A percentile compares a stretch with the other conserved stretches of the same genome.
phyloP scores from a whole-genome alignment of 1,140 invertebrate species.

The Apis florea region DNA sequence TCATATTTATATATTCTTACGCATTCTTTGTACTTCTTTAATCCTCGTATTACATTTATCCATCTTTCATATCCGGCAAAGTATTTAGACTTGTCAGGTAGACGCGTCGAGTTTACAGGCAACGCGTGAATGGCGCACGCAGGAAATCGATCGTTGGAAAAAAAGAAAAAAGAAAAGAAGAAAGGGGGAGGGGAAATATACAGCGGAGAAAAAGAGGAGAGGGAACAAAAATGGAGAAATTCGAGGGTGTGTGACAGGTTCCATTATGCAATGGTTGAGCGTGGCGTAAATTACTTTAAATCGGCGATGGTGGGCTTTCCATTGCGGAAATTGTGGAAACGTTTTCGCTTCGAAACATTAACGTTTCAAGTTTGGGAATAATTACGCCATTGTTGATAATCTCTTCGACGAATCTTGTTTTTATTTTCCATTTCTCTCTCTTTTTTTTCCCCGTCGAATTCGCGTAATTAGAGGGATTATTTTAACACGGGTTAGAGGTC shows the following conservation, averaged over 20 bases:
- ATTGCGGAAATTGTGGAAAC: not conserved
- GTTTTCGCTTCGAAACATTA: not conserved
- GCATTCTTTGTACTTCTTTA: not conserved
- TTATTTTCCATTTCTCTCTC: too few species aligned
- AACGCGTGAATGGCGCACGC: not conserved
- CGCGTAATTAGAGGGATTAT: not conserved
- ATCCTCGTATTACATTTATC: slow-evolving; percentile 18
- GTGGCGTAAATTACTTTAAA: not conserved
- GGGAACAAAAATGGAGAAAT: not conserved
- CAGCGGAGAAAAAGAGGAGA: not conserved
- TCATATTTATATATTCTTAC: too few species aligned
- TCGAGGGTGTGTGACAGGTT: not conserved
- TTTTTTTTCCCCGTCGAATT: not conserved
- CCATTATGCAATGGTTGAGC: not conserved
- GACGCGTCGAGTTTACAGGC: not conserved
- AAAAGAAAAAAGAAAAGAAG: not conserved
- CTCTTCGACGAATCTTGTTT: not conserved
- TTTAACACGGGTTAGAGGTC: not conserved
- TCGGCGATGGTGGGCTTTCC: too few species aligned
- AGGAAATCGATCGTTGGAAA: slow-evolving; percentile 19
- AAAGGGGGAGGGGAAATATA: not conserved
- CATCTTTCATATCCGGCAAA: slow-evolving; percentile 48
- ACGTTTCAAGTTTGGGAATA: not conserved
- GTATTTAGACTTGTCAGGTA: slow-evolving; percentile 29
- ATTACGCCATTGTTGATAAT: not conserved